Conservation (phyloP, 2,888 invertebrate genomes). For the Tubiluchus corallicola region DNA sequence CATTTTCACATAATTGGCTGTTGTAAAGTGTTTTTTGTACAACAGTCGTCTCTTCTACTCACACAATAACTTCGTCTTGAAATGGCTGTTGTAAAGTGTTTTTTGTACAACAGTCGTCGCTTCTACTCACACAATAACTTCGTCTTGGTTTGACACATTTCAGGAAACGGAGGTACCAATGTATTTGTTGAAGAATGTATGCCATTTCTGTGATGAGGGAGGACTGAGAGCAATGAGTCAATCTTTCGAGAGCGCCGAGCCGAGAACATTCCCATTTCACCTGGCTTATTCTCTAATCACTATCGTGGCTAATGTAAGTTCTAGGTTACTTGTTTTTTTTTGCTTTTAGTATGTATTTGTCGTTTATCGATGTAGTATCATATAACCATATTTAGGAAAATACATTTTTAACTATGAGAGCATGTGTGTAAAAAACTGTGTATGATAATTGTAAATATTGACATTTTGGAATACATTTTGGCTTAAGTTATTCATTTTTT, state of each 20-base stretch:
- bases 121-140: conserved; percentile 61
- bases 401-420: no score
- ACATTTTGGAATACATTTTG: no score
- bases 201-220: conserved; percentile 73
- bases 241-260: conserved; percentile 56
- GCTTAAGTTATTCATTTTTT: no score
- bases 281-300: conserved; percentile 81
- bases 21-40: no score
- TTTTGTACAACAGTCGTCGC: conserved; percentile 75
- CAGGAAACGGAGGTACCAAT: conserved; percentile 84
- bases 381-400: no score
- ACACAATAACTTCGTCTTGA: no score
- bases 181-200: conserved; percentile 73
- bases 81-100: conserved; percentile 2
- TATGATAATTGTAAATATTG: no score
- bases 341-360: no score
- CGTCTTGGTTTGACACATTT: conserved; percentile 43
- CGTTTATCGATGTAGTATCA: no score
- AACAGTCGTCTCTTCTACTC: no score
- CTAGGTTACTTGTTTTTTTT: background rate
- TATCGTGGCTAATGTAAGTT: conserved; percentile 55
- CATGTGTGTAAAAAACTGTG: no score
- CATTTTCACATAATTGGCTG: no score
- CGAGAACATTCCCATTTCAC: conserved; percentile 56
- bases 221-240: conserved; percentile 69